Evolutionary conservation across 2,797 vertebrate species (phyloP).

Genomic region (Channallabes apus): DNA sequence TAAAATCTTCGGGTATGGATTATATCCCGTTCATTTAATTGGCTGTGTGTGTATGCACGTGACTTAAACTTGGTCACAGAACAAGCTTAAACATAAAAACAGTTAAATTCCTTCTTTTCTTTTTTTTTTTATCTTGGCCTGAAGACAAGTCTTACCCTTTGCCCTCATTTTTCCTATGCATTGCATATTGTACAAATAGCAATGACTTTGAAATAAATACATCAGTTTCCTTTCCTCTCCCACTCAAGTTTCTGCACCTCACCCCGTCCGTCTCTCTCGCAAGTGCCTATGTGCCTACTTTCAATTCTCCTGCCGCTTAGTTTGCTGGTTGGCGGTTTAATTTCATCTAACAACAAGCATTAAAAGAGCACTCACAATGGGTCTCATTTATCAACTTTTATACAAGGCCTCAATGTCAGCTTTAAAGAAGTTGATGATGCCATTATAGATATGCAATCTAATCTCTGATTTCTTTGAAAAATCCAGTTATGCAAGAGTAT

Average conservation of each 20-base stretch:
- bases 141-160: conserved; percentile 63
- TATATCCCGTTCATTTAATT: background rate
- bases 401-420: background rate
- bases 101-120: conserved; percentile 72
- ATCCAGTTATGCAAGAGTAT: background rate
- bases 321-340: conserved; percentile 3
- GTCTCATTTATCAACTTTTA: background rate
- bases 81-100: conserved; percentile 70
- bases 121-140: conserved; percentile 67
- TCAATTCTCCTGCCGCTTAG: background rate
- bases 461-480: background rate
- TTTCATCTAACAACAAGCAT: conserved; percentile 12
- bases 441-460: background rate
- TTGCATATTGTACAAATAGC: background rate
- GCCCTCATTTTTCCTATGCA: conserved; percentile 4
- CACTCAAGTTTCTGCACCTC: conserved; percentile 2
- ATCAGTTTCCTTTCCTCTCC: conserved; percentile 2
- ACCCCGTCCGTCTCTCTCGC: background rate
- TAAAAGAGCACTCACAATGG: background rate
- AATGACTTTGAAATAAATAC: background rate
- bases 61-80: conserved; percentile 64
- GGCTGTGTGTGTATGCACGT: conserved; percentile 19
- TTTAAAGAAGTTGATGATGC: no score
- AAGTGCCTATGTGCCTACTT: background rate
- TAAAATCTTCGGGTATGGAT: conserved; percentile 24